phyloP scores from a whole-genome alignment of 2,888 invertebrate species.

The Nasonia oneida region DNA sequence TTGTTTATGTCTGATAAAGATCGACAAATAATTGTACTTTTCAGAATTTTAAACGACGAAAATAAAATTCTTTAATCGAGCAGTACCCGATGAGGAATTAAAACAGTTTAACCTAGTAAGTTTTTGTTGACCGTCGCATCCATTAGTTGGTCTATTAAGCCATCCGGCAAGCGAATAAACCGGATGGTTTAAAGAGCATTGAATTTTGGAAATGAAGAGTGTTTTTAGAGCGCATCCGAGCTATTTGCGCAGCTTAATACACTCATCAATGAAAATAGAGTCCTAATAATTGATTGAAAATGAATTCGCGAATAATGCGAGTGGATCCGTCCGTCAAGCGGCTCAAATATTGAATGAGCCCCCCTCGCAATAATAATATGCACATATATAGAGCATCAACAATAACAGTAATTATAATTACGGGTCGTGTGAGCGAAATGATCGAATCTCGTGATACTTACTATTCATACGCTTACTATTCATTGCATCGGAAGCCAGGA shows the following conservation, averaged over 20 bases:
- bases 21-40: neutral
- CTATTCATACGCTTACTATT: conserved; percentile 50
- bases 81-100: neutral
- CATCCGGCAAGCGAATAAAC: neutral
- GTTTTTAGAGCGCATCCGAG: conserved; percentile 1
- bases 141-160: neutral
- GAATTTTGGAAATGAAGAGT: conserved; percentile 15
- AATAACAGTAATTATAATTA: conserved; percentile 58
- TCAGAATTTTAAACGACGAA: neutral
- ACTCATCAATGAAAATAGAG: conserved; percentile 42
- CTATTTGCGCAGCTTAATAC: conserved; percentile 35
- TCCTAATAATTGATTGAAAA: conserved; percentile 59
- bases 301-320: conserved; percentile 57
- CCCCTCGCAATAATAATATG: conserved; percentile 40
- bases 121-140: neutral
- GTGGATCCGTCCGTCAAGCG: conserved; percentile 13
- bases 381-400: conserved; percentile 23
- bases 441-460: conserved; percentile 45
- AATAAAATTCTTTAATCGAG: neutral
- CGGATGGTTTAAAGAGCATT: neutral
- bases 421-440: conserved; percentile 35
- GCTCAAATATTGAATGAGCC: conserved; percentile 53
- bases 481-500: conserved; percentile 55
- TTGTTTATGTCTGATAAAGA: neutral
- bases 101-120: neutral